A percentile compares a stretch with the other conserved stretches of the same genome.
These are phyloP conservation scores for Drosophila albomicans DNA, from an alignment of 1,140 invertebrate species.

Conservation along the genomic window DNA sequence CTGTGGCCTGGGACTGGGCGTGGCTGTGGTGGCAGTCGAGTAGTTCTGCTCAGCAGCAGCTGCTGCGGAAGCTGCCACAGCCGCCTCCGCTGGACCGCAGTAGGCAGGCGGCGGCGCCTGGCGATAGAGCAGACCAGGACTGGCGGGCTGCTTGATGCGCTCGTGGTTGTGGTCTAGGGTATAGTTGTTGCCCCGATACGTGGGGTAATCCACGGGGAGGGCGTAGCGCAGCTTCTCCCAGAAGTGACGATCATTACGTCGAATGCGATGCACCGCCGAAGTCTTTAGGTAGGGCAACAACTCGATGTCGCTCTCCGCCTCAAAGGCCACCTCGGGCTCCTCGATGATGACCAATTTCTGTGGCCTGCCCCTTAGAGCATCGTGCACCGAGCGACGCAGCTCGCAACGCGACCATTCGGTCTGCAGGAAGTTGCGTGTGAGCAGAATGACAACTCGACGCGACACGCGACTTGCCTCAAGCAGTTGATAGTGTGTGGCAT, in stretches of 20 bases:
- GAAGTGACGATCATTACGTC: slow-evolving; percentile 95
- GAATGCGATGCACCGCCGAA: slow-evolving; percentile 92
- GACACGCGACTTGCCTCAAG: slow-evolving; percentile 94
- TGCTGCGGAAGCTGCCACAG: slow-evolving; percentile 38
- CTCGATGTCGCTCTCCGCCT: slow-evolving; percentile 93
- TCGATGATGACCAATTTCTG: slow-evolving; percentile 94
- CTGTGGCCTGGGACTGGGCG: slow-evolving; percentile 87
- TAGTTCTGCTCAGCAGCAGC: slow-evolving; percentile 86
- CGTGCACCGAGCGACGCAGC: slow-evolving; percentile 92
- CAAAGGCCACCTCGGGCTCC: slow-evolving; percentile 90
- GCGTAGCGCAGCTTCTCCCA: slow-evolving; percentile 96
- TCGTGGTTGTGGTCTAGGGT: slow-evolving; percentile 87
- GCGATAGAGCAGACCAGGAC: slow-evolving; percentile 84
- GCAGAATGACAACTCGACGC: slow-evolving; percentile 91
- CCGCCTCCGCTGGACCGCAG: slow-evolving; percentile 83
- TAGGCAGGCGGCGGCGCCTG: slow-evolving; percentile 85
- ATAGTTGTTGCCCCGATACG: slow-evolving; percentile 87
- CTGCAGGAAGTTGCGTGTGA: slow-evolving; percentile 93
- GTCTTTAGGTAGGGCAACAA: slow-evolving; percentile 94
- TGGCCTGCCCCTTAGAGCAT: slow-evolving; percentile 91
- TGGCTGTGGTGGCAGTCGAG: slow-evolving; percentile 88
- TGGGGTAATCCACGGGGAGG: slow-evolving; percentile 89
- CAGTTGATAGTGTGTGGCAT: slow-evolving; percentile 88
- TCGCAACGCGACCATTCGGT: slow-evolving; percentile 95
- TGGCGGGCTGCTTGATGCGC: slow-evolving; percentile 87